These are phyloP conservation scores for Harpalus rubripes DNA, from an alignment of 2,888 invertebrate genomes.

Conservation along the genomic window DNA sequence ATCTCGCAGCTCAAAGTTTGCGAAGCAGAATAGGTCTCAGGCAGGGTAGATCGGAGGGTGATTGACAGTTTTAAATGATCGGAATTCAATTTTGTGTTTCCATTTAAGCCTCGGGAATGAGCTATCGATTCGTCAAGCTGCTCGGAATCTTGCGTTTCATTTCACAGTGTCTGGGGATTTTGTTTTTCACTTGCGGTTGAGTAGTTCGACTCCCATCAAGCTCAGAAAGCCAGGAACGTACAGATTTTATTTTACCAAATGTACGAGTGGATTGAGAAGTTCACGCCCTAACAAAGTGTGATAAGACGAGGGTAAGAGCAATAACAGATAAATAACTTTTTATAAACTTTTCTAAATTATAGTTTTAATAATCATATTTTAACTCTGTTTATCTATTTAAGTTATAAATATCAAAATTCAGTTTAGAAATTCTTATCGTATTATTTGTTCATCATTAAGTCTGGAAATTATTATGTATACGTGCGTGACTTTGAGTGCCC, in stretches of 20 bases:
- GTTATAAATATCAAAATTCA: too few species aligned
- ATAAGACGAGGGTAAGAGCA: too few species aligned
- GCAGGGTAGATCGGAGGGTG: conserved; percentile 29
- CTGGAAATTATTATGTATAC: too few species aligned
- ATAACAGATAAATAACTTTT: too few species aligned
- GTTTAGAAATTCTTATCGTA: too few species aligned
- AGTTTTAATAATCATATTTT: too few species aligned
- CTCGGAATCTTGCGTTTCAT: conserved; percentile 44
- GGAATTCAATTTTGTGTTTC: conserved; percentile 66
- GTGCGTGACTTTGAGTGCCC: too few species aligned
- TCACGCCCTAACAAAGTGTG: too few species aligned
- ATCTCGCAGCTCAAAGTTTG: neutral
- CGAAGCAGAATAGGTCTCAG: conserved; percentile 17
- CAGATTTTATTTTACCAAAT: neutral
- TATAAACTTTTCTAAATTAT: too few species aligned
- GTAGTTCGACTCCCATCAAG: conserved; percentile 7
- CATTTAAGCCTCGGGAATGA: conserved; percentile 64
- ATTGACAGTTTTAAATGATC: conserved; percentile 64
- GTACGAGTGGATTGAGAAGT: too few species aligned
- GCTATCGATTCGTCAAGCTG: conserved; percentile 59
- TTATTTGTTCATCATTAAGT: too few species aligned
- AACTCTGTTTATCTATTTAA: too few species aligned
- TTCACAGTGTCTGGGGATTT: conserved; percentile 57
- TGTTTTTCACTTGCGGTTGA: conserved; percentile 50
- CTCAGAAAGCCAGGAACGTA: conserved; percentile 1